Evolutionary conservation across 2,113 vertebrate genomes (phyloP), one percentile per base, ranked within the genome.

Genomic region (Cromileptes altivelis): DNA sequence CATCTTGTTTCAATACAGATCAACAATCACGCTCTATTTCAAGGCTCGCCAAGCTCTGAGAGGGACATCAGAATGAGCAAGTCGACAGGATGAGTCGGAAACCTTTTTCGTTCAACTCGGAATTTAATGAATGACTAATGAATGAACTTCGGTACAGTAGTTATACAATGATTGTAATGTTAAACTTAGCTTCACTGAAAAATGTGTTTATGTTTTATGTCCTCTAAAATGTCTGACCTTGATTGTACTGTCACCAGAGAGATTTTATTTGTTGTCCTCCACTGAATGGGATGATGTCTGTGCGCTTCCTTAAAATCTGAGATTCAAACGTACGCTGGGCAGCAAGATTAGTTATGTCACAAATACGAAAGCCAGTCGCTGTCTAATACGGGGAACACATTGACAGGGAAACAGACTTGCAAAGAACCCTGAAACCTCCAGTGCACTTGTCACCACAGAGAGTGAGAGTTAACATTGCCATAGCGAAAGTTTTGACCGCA

Each of bases 121-220:
- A 70, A 13, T 63, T n/a, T 27, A 73, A 67, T 56, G 10, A 80
- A 50, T 69, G 61, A 45, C 50, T 37, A 57, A 70, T 73, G 25
- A 77, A 53, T 57, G 7, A 33, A 9, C 21, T 33, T 37, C 49
- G 11, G 67, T 42, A 30, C 19, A 5, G 25, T 33, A 21, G n/a
- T 30, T 4, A 42, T 40, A 9, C 3, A 9, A 15, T 50, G 10
- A 57, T 61, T 64, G 45, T 58, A 67, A 6, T 42, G 42, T 37
- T 4, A 71, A 27, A 18, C 58, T 21, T 8, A 18, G n/a, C n/a
- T 78, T 3, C 33, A 37, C 33, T 37, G 9, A 45, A 45, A 45
- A 45, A 12, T 12, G 42, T 45, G 42, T 45, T 45, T 49, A 4
- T 49, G 4, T 5, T 49, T 49, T 49, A 49, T 49, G 14, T 49